phyloP scores from a whole-genome alignment of 2,113 vertebrate genomes.

The Catharus bicknelli region DNA sequence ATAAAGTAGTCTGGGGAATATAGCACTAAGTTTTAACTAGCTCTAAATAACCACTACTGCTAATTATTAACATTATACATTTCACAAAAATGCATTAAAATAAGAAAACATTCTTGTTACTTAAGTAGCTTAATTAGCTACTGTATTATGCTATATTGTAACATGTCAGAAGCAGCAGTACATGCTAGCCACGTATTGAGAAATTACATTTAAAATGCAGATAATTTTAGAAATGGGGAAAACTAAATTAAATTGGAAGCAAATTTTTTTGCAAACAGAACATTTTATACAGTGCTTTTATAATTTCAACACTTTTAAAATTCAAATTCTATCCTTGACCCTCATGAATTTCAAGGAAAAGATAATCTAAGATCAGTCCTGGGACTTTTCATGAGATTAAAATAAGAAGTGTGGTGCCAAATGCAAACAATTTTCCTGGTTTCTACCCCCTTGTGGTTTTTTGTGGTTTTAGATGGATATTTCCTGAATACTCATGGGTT shows the following conservation, averaged over 20 bases:
- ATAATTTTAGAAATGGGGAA: not conserved
- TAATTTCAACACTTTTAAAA: not conserved
- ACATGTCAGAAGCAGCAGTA: not conserved
- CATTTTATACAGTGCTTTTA: not conserved
- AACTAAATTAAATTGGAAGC: not conserved
- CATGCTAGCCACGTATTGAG: not conserved
- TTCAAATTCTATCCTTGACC: not conserved
- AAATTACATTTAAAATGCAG: not conserved
- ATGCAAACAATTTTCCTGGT: not conserved
- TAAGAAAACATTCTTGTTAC: not conserved
- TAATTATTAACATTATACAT: not conserved
- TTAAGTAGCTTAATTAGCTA: not conserved
- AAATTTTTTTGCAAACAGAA: not conserved
- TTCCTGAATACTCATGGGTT: not conserved
- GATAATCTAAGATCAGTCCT: not conserved
- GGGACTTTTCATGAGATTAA: not conserved
- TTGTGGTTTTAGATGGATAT: not conserved
- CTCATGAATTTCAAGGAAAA: not conserved
- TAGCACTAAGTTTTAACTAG: not conserved
- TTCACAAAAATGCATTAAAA: not conserved
- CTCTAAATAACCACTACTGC: not conserved
- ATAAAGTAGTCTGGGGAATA: not conserved
- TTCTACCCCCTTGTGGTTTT: not conserved
- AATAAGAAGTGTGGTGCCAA: not conserved
- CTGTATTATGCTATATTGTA: not conserved